phyloP scores from a whole-genome alignment of 2,113 vertebrate species.

The Sorex araneus region DNA sequence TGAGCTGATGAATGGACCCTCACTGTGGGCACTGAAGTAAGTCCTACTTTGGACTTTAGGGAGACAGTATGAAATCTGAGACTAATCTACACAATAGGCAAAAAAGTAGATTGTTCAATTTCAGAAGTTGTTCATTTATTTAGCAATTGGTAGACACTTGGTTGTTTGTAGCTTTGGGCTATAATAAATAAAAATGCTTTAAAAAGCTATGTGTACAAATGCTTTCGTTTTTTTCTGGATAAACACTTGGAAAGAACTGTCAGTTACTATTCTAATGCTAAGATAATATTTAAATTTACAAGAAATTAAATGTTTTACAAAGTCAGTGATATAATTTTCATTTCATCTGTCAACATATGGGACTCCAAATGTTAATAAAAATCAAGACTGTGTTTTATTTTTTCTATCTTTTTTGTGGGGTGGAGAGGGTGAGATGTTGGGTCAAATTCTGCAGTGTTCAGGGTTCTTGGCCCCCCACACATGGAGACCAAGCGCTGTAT shows the following conservation, averaged over 20 bases:
- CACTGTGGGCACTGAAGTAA: no score
- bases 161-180: neutral
- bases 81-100: neutral
- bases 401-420: no score
- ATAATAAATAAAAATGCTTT: neutral
- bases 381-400: no score
- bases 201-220: neutral
- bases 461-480: no score
- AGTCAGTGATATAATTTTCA: neutral
- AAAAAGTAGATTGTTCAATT: neutral
- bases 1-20: neutral
- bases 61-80: accelerated
- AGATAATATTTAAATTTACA: neutral
- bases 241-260: neutral
- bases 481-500: no score
- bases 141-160: neutral
- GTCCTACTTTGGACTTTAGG: neutral
- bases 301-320: slow-evolving; percentile 8
- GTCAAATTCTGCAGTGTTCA: no score
- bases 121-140: neutral
- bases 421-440: no score
- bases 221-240: neutral
- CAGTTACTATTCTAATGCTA: neutral
- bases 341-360: no score
- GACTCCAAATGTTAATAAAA: no score